Evolutionary conservation across 1,140 invertebrate genomes (phyloP).

Genomic region (Ephestia elutella): DNA sequence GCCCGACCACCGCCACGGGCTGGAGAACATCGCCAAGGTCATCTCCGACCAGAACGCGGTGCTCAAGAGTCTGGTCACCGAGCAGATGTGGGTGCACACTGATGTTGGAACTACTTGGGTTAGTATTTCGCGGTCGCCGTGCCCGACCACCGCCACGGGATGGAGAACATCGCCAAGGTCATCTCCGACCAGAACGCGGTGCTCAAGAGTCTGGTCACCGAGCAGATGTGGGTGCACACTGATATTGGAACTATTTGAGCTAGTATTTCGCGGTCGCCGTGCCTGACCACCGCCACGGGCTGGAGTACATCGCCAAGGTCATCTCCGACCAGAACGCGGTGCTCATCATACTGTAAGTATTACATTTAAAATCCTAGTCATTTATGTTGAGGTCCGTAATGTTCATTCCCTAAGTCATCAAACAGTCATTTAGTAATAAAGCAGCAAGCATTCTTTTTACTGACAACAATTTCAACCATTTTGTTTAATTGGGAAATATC

Average conservation of each 20-base stretch:
- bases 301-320: conserved; percentile 42
- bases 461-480: too few relatives aligned
- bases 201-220: conserved; percentile 55
- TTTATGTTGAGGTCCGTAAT: too few relatives aligned
- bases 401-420: too few relatives aligned
- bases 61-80: conserved; percentile 55
- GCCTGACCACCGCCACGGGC: conserved; percentile 44
- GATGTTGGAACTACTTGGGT: conserved; percentile 57
- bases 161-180: conserved; percentile 42
- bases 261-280: conserved; percentile 48
- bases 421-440: too few relatives aligned
- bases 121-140: conserved; percentile 48
- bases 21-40: conserved; percentile 42
- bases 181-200: conserved; percentile 51
- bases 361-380: too few relatives aligned
- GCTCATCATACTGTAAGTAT: too few relatives aligned
- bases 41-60: conserved; percentile 51
- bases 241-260: conserved; percentile 56
- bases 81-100: conserved; percentile 60
- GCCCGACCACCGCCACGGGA: conserved; percentile 44
- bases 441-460: too few relatives aligned
- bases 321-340: conserved; percentile 51
- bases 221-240: conserved; percentile 60
- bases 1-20: conserved; percentile 44
- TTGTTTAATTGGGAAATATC: too few relatives aligned